phyloP scores from a whole-genome alignment of 1,140 invertebrate genomes.

The Eciton burchellii region DNA sequence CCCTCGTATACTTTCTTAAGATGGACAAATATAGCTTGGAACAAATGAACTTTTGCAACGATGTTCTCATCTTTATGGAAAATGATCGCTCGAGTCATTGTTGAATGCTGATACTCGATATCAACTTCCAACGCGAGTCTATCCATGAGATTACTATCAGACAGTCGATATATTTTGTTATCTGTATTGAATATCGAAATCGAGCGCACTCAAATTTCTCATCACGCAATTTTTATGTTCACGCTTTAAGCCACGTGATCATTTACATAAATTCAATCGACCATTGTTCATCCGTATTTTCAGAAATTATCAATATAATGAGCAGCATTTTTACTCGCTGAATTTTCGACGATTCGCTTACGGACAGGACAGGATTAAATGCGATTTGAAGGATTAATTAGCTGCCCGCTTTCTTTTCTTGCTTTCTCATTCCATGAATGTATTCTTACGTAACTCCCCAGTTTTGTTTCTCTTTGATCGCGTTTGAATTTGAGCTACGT shows the following conservation, averaged over 20 bases:
- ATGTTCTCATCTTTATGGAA: not conserved
- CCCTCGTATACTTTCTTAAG: not conserved
- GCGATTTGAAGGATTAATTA: not conserved
- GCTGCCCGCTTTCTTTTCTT: not conserved
- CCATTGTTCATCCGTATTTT: too few species aligned
- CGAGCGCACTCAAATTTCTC: not conserved
- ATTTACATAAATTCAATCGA: too few species aligned
- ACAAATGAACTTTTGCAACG: not conserved
- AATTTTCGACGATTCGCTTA: not conserved
- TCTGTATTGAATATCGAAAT: not conserved
- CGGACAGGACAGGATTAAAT: conserved; percentile 9
- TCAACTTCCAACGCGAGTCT: conserved; percentile 4
- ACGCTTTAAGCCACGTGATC: not conserved
- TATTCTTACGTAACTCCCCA: conserved; percentile 2
- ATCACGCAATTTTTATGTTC: not conserved
- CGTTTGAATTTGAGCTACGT: too few species aligned
- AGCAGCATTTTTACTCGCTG: not conserved
- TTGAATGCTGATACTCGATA: conserved; percentile 12
- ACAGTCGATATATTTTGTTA: not conserved
- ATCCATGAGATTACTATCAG: not conserved
- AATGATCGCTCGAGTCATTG: conserved; percentile 19
- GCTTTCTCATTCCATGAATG: not conserved
- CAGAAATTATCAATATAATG: not conserved
- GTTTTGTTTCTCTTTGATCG: conserved; percentile 20
- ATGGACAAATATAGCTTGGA: not conserved